Evolutionary conservation across 2,797 vertebrate genomes (phyloP).

Genomic region (Poeciliopsis paucimaculata): DNA sequence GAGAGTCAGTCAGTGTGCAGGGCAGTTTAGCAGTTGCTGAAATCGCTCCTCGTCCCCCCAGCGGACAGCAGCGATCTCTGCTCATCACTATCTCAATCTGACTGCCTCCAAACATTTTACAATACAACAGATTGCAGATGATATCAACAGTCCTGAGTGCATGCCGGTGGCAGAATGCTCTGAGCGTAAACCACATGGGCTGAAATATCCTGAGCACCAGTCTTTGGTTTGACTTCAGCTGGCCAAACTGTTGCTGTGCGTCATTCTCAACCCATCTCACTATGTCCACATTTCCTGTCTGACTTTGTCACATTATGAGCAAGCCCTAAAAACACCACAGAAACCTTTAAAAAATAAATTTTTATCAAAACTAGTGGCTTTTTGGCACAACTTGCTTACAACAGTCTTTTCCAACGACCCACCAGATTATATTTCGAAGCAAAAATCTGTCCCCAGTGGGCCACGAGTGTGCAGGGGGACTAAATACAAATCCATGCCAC

Average conservation of each 20-base stretch:
- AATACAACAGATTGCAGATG: slow-evolving; percentile 22
- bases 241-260: not conserved
- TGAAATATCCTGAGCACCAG: not conserved
- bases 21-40: not conserved
- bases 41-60: not conserved
- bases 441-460: not conserved
- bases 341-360: not conserved
- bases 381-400: no score
- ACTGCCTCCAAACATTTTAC: slow-evolving; percentile 2
- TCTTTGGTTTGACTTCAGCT: not conserved
- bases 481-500: not conserved
- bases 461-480: not conserved
- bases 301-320: not conserved
- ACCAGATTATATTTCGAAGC: no score
- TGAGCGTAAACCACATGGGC: not conserved
- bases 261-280: not conserved
- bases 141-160: slow-evolving; percentile 1
- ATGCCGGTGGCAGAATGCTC: not conserved
- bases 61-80: slow-evolving; percentile 2
- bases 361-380: not conserved
- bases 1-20: not conserved
- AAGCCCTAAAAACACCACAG: not conserved
- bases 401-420: not conserved
- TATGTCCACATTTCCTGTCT: not conserved
- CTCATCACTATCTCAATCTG: not conserved